Evolutionary conservation across 1,140 invertebrate genomes (phyloP).

Genomic region (Tetranychus urticae): DNA sequence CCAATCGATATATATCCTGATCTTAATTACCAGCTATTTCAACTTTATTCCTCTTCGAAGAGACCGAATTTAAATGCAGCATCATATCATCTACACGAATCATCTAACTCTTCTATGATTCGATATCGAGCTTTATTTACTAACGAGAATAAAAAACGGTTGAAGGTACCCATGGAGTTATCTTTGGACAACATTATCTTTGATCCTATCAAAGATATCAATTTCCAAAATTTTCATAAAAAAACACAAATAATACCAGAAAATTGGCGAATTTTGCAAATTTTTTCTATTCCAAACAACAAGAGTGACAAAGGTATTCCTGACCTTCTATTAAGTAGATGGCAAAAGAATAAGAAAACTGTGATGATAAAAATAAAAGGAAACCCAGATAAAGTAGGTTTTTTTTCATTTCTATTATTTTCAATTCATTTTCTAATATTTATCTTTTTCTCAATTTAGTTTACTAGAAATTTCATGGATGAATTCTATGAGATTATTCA

Average conservation of each 20-base stretch:
- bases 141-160: background rate
- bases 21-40: background rate
- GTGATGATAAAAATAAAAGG: conserved; percentile 2
- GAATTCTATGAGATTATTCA: conserved; percentile 11
- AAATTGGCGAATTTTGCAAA: conserved; percentile 5
- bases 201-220: background rate
- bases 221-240: background rate
- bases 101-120: background rate
- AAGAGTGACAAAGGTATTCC: background rate
- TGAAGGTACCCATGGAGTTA: background rate
- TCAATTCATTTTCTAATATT: background rate
- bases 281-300: background rate
- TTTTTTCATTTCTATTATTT: background rate
- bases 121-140: conserved; percentile 2
- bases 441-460: conserved; percentile 4
- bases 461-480: conserved; percentile 5
- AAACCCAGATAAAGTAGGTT: conserved; percentile 5
- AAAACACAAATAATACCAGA: background rate
- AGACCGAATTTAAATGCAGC: background rate
- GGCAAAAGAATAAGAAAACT: conserved; percentile 2
- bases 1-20: background rate
- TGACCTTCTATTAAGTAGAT: conserved; percentile 1
- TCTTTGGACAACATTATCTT: background rate
- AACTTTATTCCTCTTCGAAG: background rate
- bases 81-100: conserved; percentile 3